Evolutionary conservation across 2,797 vertebrate genomes (phyloP).

Genomic region (Rhyacichthys aspro): DNA sequence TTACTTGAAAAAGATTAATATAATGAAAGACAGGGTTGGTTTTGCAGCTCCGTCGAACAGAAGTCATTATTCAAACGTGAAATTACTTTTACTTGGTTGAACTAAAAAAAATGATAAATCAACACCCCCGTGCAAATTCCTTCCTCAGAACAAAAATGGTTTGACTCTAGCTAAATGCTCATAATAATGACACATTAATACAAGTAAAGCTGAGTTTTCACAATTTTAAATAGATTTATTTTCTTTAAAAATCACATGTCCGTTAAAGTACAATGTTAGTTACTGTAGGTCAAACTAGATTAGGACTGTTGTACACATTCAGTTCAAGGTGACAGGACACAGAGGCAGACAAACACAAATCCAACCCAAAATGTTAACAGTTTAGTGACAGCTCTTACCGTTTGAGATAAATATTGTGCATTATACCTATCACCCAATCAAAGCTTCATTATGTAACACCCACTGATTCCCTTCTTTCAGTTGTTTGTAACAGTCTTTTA

Average conservation of each 20-base stretch:
- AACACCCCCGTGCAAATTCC: too few species aligned
- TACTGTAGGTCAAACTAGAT: slow-evolving; percentile 49
- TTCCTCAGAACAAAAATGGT: too few species aligned
- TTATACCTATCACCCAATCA: slow-evolving; percentile 13
- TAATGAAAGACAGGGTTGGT: too few species aligned
- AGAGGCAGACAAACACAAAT: slow-evolving; percentile 43
- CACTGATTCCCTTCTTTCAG: slow-evolving; percentile 19
- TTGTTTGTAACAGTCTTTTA: slow-evolving; percentile 63
- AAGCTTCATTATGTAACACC: slow-evolving; percentile 15
- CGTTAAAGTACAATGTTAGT: slow-evolving; percentile 47
- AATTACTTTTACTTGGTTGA: too few species aligned
- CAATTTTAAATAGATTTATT: slow-evolving; percentile 55
- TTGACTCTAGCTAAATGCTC: not conserved
- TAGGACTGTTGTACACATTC: slow-evolving; percentile 33
- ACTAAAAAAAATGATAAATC: too few species aligned
- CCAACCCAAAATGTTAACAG: slow-evolving; percentile 15
- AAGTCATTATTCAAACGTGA: too few species aligned
- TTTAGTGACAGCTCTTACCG: not conserved
- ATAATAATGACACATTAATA: slow-evolving; percentile 13
- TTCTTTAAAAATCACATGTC: slow-evolving; percentile 62
- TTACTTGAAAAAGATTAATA: too few species aligned
- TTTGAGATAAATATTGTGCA: slow-evolving; percentile 19
- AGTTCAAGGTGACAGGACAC: slow-evolving; percentile 51
- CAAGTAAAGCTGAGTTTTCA: slow-evolving; percentile 27
- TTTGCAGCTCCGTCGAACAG: too few species aligned